Conservation (phyloP, 2,888 invertebrate genomes). For the Mycalesis mineus region DNA sequence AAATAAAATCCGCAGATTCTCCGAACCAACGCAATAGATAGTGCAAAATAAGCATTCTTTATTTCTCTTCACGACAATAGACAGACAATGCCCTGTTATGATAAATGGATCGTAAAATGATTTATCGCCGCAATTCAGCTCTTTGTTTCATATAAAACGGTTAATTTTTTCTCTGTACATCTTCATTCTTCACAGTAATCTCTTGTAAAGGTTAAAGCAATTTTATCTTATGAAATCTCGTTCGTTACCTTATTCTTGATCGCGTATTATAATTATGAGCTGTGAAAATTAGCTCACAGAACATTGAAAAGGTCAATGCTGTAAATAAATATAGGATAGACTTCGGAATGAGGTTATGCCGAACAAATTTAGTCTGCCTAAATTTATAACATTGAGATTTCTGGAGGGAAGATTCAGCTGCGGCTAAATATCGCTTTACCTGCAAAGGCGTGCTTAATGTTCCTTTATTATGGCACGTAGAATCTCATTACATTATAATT, state of each 20-base stretch:
- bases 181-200: slow-evolving; percentile 4
- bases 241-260: background rate
- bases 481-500: too few species aligned
- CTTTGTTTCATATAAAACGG: slow-evolving; percentile 21
- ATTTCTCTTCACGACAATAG: slow-evolving; percentile 22
- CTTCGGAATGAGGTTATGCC: too few species aligned
- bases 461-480: too few species aligned
- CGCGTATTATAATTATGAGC: background rate
- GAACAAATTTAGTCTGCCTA: too few species aligned
- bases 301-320: background rate
- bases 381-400: too few species aligned
- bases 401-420: too few species aligned
- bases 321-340: background rate
- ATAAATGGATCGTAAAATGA: slow-evolving; percentile 25
- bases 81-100: slow-evolving; percentile 19
- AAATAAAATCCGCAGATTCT: slow-evolving; percentile 21
- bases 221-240: background rate
- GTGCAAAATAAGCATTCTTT: slow-evolving; percentile 18
- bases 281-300: background rate
- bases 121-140: slow-evolving; percentile 18
- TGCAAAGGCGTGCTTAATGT: too few species aligned
- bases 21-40: slow-evolving; percentile 18
- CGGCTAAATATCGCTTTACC: too few species aligned
- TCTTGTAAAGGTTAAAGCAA: background rate
- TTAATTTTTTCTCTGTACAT: slow-evolving; percentile 11